Base-by-base conservation (phyloP, 2,797 vertebrate species). In the Sebastes trivittatus region DNA sequence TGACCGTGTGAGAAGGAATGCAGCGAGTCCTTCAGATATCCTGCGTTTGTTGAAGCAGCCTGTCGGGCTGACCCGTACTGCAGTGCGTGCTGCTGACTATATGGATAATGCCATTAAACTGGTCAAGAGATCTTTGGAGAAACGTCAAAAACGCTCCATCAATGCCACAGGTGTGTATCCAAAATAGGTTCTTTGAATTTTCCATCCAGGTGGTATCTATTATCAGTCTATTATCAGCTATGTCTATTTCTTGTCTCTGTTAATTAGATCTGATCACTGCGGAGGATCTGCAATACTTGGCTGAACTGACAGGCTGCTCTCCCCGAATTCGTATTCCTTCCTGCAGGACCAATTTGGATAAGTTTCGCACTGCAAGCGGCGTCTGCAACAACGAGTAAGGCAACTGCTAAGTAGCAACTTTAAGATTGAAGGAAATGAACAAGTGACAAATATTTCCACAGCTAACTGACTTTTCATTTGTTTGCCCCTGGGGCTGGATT, bases 351-450 rank as follows among this genome's bases (percentile, higher is more conserved):
- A 67, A 89, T 11, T 2, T 92, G 6, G 71, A 94, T 67, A 49
- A 0, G 13, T 97, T 94, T 73, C 93, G 96, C 68, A 97, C 95
- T 0, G 93, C 96, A 65, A 95, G 87, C 0, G 93, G 94, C 0
- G 71, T 92, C 73, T 98, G 97, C 93, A 98, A 98, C 93, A 98
- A 98, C 93, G 93, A 83, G 97, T 98, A 64, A 82, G 82, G n/a
- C 10, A n/a, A 2, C 11, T 11, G 59, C 49, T 20, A 27, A 59
- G 29, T 9, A 36, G 11, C 36, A 27, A 56, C 34, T 32, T 64
- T 38, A 34, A 11, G 49, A 25, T 9, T 11, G 36, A 46, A 29
- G 22, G 13, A 42, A 42, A 42, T 16, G 7, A 46, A 7, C 23
- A 20, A 46, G 13, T 30, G 20, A 22, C 4, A 42, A 72, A 61